phyloP scores from a whole-genome alignment of 2,888 invertebrate species.

The Eremobia ochroleuca region DNA sequence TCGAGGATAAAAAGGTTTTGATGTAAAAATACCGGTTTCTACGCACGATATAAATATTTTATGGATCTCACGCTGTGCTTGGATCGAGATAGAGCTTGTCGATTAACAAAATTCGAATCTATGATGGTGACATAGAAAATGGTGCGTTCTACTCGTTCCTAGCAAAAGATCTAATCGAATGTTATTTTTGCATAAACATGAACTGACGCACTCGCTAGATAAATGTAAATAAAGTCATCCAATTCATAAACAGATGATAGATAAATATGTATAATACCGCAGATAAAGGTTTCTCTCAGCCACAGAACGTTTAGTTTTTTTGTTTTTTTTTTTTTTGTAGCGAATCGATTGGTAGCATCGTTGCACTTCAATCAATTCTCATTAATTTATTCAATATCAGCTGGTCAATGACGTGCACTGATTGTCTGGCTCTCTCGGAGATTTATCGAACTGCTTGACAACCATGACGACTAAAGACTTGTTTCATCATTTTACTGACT shows the following conservation, averaged over 20 bases:
- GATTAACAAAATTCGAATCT: constrained; percentile 41
- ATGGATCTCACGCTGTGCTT: constrained; percentile 16
- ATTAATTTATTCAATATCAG: constrained; percentile 62
- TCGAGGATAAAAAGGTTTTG: constrained; percentile 63
- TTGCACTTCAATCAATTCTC: constrained; percentile 61
- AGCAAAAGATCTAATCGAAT: constrained; percentile 22
- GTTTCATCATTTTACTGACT: constrained; percentile 60
- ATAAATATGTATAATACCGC: constrained; percentile 22
- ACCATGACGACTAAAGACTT: constrained; percentile 63
- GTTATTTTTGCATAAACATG: constrained; percentile 27
- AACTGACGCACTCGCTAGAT: constrained; percentile 28
- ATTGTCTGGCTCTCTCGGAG: constrained; percentile 57
- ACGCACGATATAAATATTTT: constrained; percentile 41
- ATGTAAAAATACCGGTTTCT: constrained; percentile 34
- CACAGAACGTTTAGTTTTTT: constrained; percentile 41
- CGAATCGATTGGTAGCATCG: constrained; percentile 56
- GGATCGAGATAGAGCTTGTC: constrained; percentile 30
- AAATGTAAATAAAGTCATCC: constrained; percentile 47
- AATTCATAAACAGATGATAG: constrained; percentile 30
- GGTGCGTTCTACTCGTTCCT: constrained; percentile 1
- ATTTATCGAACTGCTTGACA: constrained; percentile 56
- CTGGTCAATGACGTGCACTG: constrained; percentile 63
- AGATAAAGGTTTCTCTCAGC: constrained; percentile 28
- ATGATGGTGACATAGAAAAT: neutral
- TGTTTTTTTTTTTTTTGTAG: constrained; percentile 48